Evolutionary conservation across 2,113 vertebrate genomes (phyloP), one percentile per base, ranked within the genome.

Genomic region (Onychorhynchus coronatus): DNA sequence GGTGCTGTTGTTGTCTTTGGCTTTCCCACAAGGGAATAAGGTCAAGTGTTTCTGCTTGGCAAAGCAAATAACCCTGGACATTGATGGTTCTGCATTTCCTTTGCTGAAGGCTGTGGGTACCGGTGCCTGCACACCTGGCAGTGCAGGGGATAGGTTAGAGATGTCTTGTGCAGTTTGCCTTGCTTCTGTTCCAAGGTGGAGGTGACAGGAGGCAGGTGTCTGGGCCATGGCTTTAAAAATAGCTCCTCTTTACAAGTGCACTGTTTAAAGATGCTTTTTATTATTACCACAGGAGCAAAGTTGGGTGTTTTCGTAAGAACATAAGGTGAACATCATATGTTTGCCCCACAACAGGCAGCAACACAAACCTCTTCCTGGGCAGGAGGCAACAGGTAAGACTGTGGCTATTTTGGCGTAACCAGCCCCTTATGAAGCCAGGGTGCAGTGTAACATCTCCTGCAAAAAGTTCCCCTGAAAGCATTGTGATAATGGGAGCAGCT

Each of bases 61-160:
- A 67, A 7, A 39, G 37, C 67, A 49, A 35, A 62, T 74, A 61
- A 79, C 55, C n/a, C 53, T 30, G 23, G 46, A 33, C 15, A 11
- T 0, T 5, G 67, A 28, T 46, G 23, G 31, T 55, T 33, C 41
- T 66, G 50, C 16, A 0, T 62, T 53, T 70, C 23, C 50, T 47
- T 9, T 2, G 5, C 75, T 39, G 75, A 16, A 86, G 75, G 46
- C 88, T 0, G 0, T 8, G 71, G 35, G 58, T 53, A 46, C 12
- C 0, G 0, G 42, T n/a, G 5, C 44, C 56, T 35, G 65, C 2
- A 2, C 1, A 2, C 56, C 39, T 47, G 2, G 5, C 8, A 5
- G 46, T 4, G 58, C 56, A 28, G 8, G 11, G 70, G 19, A 1
- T 31, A 58, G 27, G 59, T 10, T 21, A 12, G 62, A 22, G 46